Evolutionary conservation across 2,888 invertebrate genomes (phyloP).

Genomic region (Agriopis aurantiaria): DNA sequence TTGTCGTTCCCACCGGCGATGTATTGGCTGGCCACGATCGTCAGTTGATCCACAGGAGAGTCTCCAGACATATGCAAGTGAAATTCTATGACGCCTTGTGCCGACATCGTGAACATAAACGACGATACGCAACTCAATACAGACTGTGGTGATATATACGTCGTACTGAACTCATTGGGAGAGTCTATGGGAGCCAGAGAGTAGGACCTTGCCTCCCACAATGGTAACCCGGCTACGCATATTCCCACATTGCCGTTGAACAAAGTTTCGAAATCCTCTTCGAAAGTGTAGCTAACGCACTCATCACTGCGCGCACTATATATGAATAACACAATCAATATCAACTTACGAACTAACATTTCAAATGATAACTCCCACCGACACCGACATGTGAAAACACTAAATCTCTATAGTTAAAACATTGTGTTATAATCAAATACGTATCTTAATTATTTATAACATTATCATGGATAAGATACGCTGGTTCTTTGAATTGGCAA

Average conservation of each 20-base stretch:
- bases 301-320: slow-evolving; percentile 51
- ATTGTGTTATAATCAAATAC: slow-evolving; percentile 48
- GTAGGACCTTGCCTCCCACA: slow-evolving; percentile 57
- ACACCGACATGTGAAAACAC: slow-evolving; percentile 48
- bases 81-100: slow-evolving; percentile 59
- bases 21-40: slow-evolving; percentile 54
- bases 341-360: slow-evolving; percentile 43
- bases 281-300: slow-evolving; percentile 63
- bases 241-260: slow-evolving; percentile 52
- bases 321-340: slow-evolving; percentile 43
- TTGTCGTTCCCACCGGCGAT: slow-evolving; percentile 35
- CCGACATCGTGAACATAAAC: slow-evolving; percentile 53
- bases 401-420: slow-evolving; percentile 51
- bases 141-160: slow-evolving; percentile 51
- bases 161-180: slow-evolving; percentile 50
- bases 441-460: slow-evolving; percentile 51
- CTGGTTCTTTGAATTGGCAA: slow-evolving; percentile 45
- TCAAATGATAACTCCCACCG: slow-evolving; percentile 37
- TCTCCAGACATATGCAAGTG: slow-evolving; percentile 56
- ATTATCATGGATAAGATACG: slow-evolving; percentile 57
- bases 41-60: slow-evolving; percentile 50
- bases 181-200: slow-evolving; percentile 42
- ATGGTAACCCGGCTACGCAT: slow-evolving; percentile 41
- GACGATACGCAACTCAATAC: slow-evolving; percentile 52
- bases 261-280: slow-evolving; percentile 51